phyloP scores from a whole-genome alignment of 1,140 invertebrate genomes.

The Physella acuta region DNA sequence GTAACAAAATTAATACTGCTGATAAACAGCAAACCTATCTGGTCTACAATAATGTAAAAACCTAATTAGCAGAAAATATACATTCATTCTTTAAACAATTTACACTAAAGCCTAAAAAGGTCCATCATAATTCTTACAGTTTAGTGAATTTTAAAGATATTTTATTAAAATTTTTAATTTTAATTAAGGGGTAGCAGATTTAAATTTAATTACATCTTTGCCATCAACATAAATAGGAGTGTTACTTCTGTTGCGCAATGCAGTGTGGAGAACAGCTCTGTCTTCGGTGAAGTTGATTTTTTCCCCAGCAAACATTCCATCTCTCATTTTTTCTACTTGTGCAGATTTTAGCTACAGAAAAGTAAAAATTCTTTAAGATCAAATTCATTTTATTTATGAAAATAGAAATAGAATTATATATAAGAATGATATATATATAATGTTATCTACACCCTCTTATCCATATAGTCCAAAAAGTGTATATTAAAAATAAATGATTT shows the following conservation, averaged over 20 bases:
- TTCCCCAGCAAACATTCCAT: slow-evolving; percentile 91
- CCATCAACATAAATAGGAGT: slow-evolving; percentile 81
- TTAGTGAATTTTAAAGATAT: no score
- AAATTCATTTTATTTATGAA: background rate
- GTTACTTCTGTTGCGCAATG: slow-evolving; percentile 84
- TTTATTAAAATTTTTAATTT: no score
- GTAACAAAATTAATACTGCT: no score
- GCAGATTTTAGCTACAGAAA: slow-evolving; percentile 73
- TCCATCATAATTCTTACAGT: no score
- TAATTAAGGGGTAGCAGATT: no score
- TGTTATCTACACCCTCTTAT: background rate
- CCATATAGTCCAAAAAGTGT: background rate
- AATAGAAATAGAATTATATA: background rate
- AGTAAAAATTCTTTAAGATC: slow-evolving; percentile 7
- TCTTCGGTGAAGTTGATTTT: slow-evolving; percentile 99
- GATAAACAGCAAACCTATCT: no score
- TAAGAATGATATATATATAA: slow-evolving; percentile 1
- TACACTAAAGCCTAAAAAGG: no score
- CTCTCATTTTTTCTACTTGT: slow-evolving; percentile 80
- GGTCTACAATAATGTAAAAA: no score
- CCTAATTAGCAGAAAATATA: no score
- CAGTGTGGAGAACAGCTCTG: slow-evolving; percentile 91
- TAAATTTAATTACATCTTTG: slow-evolving; percentile 70
- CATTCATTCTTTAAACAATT: no score
- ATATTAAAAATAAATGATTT: no score